Evolutionary conservation across 2,797 vertebrate genomes (phyloP).

Genomic region (Parambassis ranga): DNA sequence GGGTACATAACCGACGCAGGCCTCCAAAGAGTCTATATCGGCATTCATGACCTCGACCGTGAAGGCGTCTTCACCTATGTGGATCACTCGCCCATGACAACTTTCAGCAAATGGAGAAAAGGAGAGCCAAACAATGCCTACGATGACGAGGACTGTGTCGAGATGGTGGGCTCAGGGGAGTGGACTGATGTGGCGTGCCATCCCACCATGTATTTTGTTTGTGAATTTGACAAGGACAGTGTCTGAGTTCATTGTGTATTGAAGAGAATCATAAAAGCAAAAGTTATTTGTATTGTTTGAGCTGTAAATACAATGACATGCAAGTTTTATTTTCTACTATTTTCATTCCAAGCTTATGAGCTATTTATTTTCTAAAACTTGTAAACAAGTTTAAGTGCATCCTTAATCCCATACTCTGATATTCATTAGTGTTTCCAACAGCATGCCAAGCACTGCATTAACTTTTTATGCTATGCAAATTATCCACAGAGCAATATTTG

Average conservation of each 20-base stretch:
- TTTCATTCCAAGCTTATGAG: neutral
- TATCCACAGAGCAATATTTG: slow-evolving; percentile 7
- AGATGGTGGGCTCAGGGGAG: slow-evolving; percentile 92
- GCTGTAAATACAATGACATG: slow-evolving; percentile 40
- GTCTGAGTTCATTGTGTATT: slow-evolving; percentile 50
- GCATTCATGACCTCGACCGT: slow-evolving; percentile 90
- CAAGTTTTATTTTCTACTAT: slow-evolving; percentile 11
- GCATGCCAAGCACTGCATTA: slow-evolving; percentile 1
- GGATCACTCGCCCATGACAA: slow-evolving; percentile 91
- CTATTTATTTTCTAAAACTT: slow-evolving; percentile 50
- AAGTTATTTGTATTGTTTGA: neutral
- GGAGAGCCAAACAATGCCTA: slow-evolving; percentile 97
- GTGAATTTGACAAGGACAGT: slow-evolving; percentile 94
- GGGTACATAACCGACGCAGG: slow-evolving; percentile 89
- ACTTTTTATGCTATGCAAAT: slow-evolving; percentile 34
- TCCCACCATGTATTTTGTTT: slow-evolving; percentile 96
- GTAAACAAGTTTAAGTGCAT: slow-evolving; percentile 1
- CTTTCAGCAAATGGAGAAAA: slow-evolving; percentile 92
- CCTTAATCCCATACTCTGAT: slow-evolving; percentile 3
- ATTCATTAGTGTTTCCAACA: slow-evolving; percentile 15
- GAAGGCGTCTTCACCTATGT: slow-evolving; percentile 92
- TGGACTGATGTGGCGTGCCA: slow-evolving; percentile 97
- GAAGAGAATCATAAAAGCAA: neutral
- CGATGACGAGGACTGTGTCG: slow-evolving; percentile 95
- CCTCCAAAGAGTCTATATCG: slow-evolving; percentile 92